A percentile compares a stretch with the other conserved stretches of the same genome.
phyloP scores from a whole-genome alignment of 2,113 vertebrate species.

The Lontra canadensis region DNA sequence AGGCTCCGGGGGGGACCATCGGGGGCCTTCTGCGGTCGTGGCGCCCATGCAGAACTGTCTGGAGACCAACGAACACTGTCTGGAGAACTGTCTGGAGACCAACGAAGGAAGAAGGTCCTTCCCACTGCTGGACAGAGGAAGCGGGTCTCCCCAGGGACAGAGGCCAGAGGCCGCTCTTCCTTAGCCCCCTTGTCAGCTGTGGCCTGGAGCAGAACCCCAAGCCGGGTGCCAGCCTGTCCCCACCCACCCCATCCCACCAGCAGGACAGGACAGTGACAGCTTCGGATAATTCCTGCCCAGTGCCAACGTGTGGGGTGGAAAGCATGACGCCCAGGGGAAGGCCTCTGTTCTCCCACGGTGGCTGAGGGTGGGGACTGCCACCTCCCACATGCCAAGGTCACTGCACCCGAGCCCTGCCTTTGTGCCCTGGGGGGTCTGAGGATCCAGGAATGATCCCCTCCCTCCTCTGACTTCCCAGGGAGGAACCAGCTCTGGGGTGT shows the following conservation, averaged over 20 bases:
- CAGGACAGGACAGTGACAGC: neutral
- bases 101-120: neutral
- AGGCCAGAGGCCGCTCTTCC: neutral
- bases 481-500: no score
- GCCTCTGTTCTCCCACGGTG: neutral
- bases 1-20: neutral
- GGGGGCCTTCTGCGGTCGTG: neutral
- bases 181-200: neutral
- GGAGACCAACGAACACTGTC: neutral
- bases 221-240: neutral
- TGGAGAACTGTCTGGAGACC: neutral
- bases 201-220: neutral
- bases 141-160: fast-evolving
- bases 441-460: neutral
- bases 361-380: neutral
- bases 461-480: neutral
- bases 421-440: neutral
- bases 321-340: neutral
- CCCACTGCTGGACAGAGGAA: neutral
- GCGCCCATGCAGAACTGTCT: neutral
- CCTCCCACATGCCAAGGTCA: neutral
- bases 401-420: fast-evolving
- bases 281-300: neutral
- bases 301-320: neutral
- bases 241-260: no score